A percentile compares a stretch with the other conserved stretches of the same genome.
Conservation (phyloP, 2,113 vertebrate genomes). For the Leptodactylus fuscus region DNA sequence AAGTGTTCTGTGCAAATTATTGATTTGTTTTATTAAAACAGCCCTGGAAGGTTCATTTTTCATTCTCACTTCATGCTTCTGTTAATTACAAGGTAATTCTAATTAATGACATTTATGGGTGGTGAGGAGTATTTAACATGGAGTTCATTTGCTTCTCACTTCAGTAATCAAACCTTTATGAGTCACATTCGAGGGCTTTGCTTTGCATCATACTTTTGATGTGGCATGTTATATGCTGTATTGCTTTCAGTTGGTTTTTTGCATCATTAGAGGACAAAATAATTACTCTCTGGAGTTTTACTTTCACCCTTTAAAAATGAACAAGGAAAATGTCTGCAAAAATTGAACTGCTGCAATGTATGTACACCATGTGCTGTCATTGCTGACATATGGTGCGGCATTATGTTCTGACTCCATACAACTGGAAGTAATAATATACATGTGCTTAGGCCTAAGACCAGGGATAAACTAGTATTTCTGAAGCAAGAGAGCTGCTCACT, state of each 20-base stretch:
- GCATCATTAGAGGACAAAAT: neutral
- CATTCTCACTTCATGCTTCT: slow-evolving; percentile 13
- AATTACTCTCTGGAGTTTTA: neutral
- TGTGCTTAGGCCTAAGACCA: too few relatives aligned
- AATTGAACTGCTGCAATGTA: neutral
- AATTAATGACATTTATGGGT: slow-evolving; percentile 40
- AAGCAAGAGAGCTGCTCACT: too few relatives aligned
- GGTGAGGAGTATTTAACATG: slow-evolving; percentile 31
- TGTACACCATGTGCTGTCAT: too few relatives aligned
- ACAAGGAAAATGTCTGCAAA: neutral
- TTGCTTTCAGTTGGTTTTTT: slow-evolving; percentile 15
- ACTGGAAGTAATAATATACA: too few relatives aligned
- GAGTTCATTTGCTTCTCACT: slow-evolving; percentile 32
- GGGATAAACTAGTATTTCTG: too few relatives aligned
- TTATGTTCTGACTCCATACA: too few relatives aligned
- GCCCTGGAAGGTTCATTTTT: slow-evolving; percentile 19
- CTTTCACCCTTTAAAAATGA: neutral
- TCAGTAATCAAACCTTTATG: slow-evolving; percentile 44
- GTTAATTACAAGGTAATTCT: slow-evolving; percentile 47
- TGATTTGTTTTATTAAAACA: slow-evolving; percentile 33
- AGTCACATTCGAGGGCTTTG: slow-evolving; percentile 20
- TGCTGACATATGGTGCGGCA: too few relatives aligned
- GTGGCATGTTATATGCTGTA: neutral
- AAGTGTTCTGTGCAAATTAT: slow-evolving; percentile 14
- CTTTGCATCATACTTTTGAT: slow-evolving; percentile 1